Evolutionary conservation across 2,888 invertebrate species (phyloP).

Genomic region (Limenitis camilla): DNA sequence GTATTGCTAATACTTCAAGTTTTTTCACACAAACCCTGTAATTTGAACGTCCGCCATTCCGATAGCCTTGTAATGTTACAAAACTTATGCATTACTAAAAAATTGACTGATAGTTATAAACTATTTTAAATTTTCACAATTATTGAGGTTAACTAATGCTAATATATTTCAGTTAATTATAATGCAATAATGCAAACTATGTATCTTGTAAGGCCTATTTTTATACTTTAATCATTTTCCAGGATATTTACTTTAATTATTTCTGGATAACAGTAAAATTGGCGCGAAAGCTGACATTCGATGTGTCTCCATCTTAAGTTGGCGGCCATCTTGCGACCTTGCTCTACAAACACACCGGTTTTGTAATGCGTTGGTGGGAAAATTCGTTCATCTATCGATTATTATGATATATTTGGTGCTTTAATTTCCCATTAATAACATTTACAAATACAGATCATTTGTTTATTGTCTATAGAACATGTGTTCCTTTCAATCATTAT

Average conservation of each 20-base stretch:
- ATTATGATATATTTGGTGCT: slow-evolving; percentile 26
- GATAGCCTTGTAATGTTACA: slow-evolving; percentile 44
- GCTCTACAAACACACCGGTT: slow-evolving; percentile 61
- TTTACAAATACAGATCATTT: not conserved
- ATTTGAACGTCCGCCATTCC: slow-evolving; percentile 41
- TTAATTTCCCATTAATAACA: not conserved
- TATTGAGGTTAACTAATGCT: too few species aligned
- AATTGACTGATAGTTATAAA: slow-evolving; percentile 3
- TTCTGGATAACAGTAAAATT: slow-evolving; percentile 40
- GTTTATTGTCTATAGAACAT: too few species aligned
- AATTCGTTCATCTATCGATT: slow-evolving; percentile 53
- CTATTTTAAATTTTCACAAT: too few species aligned
- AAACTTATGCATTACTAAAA: slow-evolving; percentile 31
- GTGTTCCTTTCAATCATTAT: too few species aligned
- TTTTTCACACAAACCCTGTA: slow-evolving; percentile 53
- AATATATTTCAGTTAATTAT: too few species aligned
- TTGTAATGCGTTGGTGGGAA: slow-evolving; percentile 61
- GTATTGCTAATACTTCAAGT: slow-evolving; percentile 31
- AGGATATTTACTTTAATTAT: not conserved
- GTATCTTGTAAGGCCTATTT: too few species aligned
- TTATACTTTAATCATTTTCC: too few species aligned
- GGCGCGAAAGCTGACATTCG: slow-evolving; percentile 64
- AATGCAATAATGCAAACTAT: too few species aligned
- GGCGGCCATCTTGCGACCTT: slow-evolving; percentile 65
- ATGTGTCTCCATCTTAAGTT: slow-evolving; percentile 44